Percentiles rank a stretch among this genome's conserved stretches.
phyloP scores from a whole-genome alignment of 2,888 invertebrate species.

The Poecilus cupreus region DNA sequence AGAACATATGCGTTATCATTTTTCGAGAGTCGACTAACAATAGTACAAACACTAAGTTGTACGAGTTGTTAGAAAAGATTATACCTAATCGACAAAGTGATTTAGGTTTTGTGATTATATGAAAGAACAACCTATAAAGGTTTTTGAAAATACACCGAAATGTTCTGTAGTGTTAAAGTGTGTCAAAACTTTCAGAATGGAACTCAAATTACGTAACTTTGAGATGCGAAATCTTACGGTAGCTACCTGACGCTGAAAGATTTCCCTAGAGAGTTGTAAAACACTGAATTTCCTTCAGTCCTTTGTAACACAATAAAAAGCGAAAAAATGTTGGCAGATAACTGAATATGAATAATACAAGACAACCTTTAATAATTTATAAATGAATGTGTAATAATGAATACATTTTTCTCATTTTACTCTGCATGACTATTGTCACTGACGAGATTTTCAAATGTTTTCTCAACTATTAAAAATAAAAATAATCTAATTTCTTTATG shows the following conservation, averaged over 20 bases:
- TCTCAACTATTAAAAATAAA: no score
- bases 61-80: background rate
- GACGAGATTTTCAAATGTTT: no score
- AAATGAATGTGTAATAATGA: background rate
- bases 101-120: background rate
- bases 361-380: background rate
- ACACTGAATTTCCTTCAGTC: slow-evolving; percentile 8
- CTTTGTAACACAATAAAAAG: slow-evolving; percentile 2
- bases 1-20: no score
- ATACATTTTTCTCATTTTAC: background rate
- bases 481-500: no score
- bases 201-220: slow-evolving; percentile 33
- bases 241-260: slow-evolving; percentile 20
- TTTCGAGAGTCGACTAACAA: no score
- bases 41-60: background rate
- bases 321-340: background rate
- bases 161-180: background rate
- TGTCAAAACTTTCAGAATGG: slow-evolving; percentile 23
- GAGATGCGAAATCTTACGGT: slow-evolving; percentile 25
- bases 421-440: no score
- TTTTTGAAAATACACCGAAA: slow-evolving; percentile 5
- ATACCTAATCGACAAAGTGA: background rate
- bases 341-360: slow-evolving; percentile 13
- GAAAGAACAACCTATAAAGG: background rate
- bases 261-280: slow-evolving; percentile 15